phyloP scores from a whole-genome alignment of 2,113 vertebrate genomes.

The Anguilla rostrata region DNA sequence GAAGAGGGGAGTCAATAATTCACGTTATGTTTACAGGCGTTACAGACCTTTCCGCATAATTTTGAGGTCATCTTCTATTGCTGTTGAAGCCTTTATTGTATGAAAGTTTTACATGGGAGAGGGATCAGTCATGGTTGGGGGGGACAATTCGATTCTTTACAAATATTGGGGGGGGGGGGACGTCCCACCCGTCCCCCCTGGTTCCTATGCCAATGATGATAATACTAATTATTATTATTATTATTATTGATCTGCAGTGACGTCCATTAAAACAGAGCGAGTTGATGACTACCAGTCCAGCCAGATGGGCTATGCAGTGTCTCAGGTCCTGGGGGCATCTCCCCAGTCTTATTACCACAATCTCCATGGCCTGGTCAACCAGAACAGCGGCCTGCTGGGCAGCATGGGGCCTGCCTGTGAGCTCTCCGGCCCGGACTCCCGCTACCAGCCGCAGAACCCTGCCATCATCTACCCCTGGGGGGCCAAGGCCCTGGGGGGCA shows the following conservation, averaged over 20 bases:
- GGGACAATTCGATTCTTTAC: too few relatives aligned
- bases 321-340: constrained; percentile 71
- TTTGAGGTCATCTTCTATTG: too few relatives aligned
- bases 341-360: constrained; percentile 79
- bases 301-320: constrained; percentile 71
- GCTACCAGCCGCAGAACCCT: constrained; percentile 84
- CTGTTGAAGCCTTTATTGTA: too few relatives aligned
- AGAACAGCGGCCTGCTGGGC: constrained; percentile 50
- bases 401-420: constrained; percentile 53
- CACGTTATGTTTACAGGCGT: too few relatives aligned
- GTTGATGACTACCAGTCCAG: constrained; percentile 82
- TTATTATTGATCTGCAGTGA: constrained; percentile 53
- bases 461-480: constrained; percentile 82
- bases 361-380: constrained; percentile 61
- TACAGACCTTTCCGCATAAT: too few relatives aligned
- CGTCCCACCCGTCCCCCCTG: too few relatives aligned
- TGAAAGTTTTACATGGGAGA: too few relatives aligned
- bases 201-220: too few relatives aligned
- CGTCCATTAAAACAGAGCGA: constrained; percentile 92
- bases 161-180: too few relatives aligned
- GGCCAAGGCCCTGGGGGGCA: constrained; percentile 59
- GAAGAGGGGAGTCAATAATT: too few relatives aligned
- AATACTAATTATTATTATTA: background rate
- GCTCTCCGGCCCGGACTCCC: constrained; percentile 77
- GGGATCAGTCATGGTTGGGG: too few relatives aligned